phyloP scores from a whole-genome alignment of 2,797 vertebrate genomes.

The Diglossa cyanea region DNA sequence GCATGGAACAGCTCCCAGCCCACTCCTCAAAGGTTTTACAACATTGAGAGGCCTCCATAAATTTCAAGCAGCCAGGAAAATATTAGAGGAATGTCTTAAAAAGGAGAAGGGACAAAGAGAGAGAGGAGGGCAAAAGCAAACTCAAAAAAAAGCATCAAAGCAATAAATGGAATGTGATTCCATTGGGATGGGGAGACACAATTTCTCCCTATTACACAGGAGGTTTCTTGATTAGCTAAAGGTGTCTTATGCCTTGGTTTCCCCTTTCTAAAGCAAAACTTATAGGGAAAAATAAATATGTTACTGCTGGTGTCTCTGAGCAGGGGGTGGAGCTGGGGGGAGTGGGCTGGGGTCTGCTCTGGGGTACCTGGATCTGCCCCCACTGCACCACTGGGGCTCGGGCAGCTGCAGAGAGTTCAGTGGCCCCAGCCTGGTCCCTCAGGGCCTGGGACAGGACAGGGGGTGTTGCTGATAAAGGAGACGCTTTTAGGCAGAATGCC shows the following conservation, averaged over 20 bases:
- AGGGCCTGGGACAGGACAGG: background rate
- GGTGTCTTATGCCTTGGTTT: background rate
- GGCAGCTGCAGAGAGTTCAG: background rate
- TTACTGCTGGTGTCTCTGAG: background rate
- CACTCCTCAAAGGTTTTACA: background rate
- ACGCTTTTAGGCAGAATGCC: background rate
- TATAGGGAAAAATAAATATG: background rate
- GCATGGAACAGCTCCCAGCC: background rate
- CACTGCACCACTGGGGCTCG: accelerated
- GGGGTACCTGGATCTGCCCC: background rate
- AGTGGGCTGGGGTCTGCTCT: accelerated
- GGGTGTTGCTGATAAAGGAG: background rate
- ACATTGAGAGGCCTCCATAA: background rate
- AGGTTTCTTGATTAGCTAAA: background rate
- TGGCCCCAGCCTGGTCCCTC: background rate
- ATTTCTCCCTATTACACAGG: background rate
- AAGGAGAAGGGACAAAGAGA: background rate
- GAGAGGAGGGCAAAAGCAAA: background rate
- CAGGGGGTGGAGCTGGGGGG: background rate
- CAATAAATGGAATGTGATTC: background rate
- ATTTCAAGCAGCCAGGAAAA: background rate
- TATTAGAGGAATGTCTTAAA: background rate
- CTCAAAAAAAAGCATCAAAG: background rate
- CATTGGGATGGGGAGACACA: background rate
- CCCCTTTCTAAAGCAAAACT: background rate